Conservation (phyloP, 53 echinoderm and acorn worm genomes). For the Antedon mediterranea region DNA sequence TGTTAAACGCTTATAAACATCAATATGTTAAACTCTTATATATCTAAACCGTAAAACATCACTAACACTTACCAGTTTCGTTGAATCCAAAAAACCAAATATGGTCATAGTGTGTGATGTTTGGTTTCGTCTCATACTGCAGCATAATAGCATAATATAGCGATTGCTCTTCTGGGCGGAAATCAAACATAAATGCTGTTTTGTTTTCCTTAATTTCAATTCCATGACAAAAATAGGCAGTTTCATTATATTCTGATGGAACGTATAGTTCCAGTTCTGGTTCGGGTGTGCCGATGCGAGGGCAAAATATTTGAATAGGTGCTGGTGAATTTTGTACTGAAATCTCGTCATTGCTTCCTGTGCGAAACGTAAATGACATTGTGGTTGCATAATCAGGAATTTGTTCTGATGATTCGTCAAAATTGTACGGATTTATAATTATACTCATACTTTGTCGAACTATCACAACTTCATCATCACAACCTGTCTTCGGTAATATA, state of each 20-base stretch:
- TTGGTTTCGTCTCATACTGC: background rate
- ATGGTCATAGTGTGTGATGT: background rate
- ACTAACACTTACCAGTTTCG: background rate
- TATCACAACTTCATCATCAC: background rate
- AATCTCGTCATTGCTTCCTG: slow-evolving; percentile 13
- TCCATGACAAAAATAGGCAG: background rate
- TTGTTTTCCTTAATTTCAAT: background rate
- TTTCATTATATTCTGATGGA: slow-evolving; percentile 7
- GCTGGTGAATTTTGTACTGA: slow-evolving; percentile 12
- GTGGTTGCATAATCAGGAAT: slow-evolving; percentile 25
- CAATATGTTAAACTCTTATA: too few species aligned
- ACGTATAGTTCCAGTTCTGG: slow-evolving; percentile 17
- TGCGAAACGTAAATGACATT: slow-evolving; percentile 29
- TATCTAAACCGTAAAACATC: too few species aligned
- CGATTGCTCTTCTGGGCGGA: background rate
- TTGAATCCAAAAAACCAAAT: background rate
- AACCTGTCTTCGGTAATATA: background rate
- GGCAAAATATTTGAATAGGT: slow-evolving; percentile 22
- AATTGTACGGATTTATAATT: slow-evolving; percentile 47
- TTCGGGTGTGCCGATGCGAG: slow-evolving; percentile 15
- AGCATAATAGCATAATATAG: background rate
- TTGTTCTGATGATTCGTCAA: slow-evolving; percentile 32
- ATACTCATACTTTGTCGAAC: background rate
- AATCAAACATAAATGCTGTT: background rate
- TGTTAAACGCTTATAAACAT: too few species aligned